phyloP scores from a whole-genome alignment of 2,113 vertebrate species.

The Pipra filicauda region DNA sequence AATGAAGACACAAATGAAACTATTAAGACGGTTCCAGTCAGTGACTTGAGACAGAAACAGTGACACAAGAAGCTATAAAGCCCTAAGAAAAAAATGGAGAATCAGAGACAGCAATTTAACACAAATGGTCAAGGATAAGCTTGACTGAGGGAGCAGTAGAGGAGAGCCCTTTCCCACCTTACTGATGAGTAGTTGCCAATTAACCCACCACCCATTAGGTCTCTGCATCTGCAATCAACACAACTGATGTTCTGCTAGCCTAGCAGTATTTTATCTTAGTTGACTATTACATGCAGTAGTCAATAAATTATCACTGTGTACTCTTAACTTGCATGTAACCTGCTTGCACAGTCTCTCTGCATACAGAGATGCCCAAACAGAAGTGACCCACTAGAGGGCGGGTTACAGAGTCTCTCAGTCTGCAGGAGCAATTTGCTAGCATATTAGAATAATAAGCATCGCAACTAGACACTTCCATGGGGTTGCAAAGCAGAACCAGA shows the following conservation, averaged over 20 bases:
- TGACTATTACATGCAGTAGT: neutral
- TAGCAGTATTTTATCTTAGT: neutral
- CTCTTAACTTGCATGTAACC: neutral
- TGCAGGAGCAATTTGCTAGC: neutral
- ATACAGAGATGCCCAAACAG: neutral
- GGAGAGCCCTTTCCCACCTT: neutral
- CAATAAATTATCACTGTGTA: neutral
- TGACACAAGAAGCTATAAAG: neutral
- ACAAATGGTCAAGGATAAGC: neutral
- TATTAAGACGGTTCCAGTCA: neutral
- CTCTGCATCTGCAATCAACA: neutral
- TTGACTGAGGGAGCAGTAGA: neutral
- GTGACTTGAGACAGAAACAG: neutral
- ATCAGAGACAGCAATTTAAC: neutral
- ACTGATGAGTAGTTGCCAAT: neutral
- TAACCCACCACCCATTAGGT: neutral
- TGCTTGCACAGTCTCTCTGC: neutral
- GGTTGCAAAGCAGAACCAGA: neutral
- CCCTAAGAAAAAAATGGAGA: neutral
- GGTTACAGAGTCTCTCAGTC: neutral
- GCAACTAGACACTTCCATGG: neutral
- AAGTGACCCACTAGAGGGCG: neutral
- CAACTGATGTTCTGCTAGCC: neutral
- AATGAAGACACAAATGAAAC: neutral
- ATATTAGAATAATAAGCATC: neutral